phyloP scores from a whole-genome alignment of 2,113 vertebrate species.

The Brachypteracias leptosomus region DNA sequence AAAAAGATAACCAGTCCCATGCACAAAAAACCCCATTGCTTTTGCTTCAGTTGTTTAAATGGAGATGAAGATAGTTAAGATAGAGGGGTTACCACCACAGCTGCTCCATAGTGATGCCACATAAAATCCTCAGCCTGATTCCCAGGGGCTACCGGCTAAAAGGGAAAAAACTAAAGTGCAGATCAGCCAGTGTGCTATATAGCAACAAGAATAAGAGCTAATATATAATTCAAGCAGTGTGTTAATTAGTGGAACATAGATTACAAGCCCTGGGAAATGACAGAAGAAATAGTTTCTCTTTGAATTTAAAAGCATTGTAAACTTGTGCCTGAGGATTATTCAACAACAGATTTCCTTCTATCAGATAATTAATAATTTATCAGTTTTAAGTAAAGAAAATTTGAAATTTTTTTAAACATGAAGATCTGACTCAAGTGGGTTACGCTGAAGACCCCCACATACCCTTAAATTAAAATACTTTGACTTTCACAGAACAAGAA shows the following conservation, averaged over 20 bases:
- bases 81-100: neutral
- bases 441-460: neutral
- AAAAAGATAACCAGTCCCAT: neutral
- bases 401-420: neutral
- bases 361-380: neutral
- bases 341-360: neutral
- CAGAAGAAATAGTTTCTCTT: neutral
- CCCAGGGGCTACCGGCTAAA: neutral
- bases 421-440: neutral
- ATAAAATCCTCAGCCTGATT: neutral
- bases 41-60: neutral
- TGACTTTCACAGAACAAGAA: neutral
- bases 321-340: neutral
- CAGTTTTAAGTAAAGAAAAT: neutral
- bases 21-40: neutral
- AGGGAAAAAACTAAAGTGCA: neutral
- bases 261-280: neutral
- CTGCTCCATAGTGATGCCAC: rapidly evolving
- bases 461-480: neutral
- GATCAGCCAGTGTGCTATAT: neutral
- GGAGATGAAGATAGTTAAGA: neutral
- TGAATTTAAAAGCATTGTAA: neutral
- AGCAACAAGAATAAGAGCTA: neutral
- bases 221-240: neutral
- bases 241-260: neutral